A percentile compares a stretch with the other conserved stretches of the same genome.
Evolutionary conservation across 2,113 vertebrate genomes (phyloP).

Genomic region (Siphamia tubifer): DNA sequence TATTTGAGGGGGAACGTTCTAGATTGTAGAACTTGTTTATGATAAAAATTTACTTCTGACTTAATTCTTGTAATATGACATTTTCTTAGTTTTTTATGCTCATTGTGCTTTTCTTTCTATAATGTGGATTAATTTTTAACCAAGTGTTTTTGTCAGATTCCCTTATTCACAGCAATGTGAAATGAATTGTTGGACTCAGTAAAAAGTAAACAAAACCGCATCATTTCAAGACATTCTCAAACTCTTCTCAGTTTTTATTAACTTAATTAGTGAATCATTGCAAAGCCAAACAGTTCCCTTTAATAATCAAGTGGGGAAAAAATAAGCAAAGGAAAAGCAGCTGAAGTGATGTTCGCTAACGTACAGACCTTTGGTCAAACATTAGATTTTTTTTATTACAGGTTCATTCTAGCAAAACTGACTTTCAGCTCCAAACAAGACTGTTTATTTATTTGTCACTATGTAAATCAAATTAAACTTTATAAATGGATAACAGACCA

Average conservation of each 20-base stretch:
- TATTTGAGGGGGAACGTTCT: no score
- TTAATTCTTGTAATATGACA: no score
- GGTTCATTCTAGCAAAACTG: background rate
- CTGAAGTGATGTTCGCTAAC: slow-evolving; percentile 3
- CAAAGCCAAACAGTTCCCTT: slow-evolving; percentile 63
- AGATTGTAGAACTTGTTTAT: no score
- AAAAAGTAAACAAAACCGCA: slow-evolving; percentile 8
- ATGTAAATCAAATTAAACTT: background rate
- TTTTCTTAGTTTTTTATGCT: no score
- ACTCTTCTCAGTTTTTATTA: slow-evolving; percentile 69
- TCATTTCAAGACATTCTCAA: slow-evolving; percentile 47
- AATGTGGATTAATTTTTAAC: no score
- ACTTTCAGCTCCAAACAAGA: background rate
- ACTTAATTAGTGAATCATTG: slow-evolving; percentile 58
- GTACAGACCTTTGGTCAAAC: slow-evolving; percentile 32
- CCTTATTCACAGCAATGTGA: background rate
- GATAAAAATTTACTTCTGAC: no score
- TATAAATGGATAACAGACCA: background rate
- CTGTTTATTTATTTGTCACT: background rate
- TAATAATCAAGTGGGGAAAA: slow-evolving; percentile 31
- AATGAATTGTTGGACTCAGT: background rate
- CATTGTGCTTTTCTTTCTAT: no score
- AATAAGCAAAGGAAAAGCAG: slow-evolving; percentile 24
- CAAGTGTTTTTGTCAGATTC: background rate
- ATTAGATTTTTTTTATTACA: background rate